Evolutionary conservation across 2,113 vertebrate genomes (phyloP), one percentile per base, ranked within the genome.

Genomic region (Rhadina sibilatrix): DNA sequence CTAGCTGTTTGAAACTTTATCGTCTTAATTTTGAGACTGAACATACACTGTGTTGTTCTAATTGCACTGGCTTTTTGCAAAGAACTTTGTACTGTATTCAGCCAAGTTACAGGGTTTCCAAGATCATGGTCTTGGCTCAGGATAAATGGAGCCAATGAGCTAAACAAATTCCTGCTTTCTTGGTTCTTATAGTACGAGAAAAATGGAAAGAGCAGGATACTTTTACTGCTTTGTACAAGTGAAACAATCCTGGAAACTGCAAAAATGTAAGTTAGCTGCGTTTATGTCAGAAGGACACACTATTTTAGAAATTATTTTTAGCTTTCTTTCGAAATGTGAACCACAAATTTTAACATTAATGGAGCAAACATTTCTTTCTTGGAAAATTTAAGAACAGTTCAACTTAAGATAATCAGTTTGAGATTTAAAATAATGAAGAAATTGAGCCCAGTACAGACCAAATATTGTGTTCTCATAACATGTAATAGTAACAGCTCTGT

Each of bases 101-200:
- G 88, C 71, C 95, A 94, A 97, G 84, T 93, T 94, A 89, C 93
- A 96, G 82, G 92, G 79, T 92, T 96, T 96, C 92, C 90, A 96
- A 94, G 91, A 93, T 93, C 80, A 92, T 77, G 59, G 93, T 92
- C 94, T 90, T 95, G 84, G 93, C 90, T 97, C 91, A 57, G 68
- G 77, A 93, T 96, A 97, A 97, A 96, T 94, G 72, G 94, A 95
- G 94, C 88, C 93, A 97, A 96, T 95, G 93, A 97, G 83, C 87
- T 97, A 97, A 94, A 94, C 74, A 97, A 96, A 93, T 94, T 94
- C 96, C 85, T 96, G 83, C 81, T 94, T 91, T 96, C 93, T 96
- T 93, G 88, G 91, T 93, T 96, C 92, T 91, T 96, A 85, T 87
- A 89, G 89, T 95, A 95, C 7, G 0, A 95, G 86, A 95, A 93